Conservation (phyloP, 2,888 invertebrate genomes). For the Pachydiplax longipennis region DNA sequence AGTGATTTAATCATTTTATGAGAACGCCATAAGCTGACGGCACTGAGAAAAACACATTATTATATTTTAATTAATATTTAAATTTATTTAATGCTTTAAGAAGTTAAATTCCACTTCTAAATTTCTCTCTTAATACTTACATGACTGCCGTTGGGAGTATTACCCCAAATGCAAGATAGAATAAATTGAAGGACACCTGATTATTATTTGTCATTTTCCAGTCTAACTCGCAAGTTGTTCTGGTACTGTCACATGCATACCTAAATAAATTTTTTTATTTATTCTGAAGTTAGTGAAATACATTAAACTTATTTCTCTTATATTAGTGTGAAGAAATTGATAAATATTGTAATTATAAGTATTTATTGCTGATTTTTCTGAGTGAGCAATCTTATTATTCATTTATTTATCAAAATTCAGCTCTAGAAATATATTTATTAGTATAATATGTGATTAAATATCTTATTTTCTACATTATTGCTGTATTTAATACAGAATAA, state of each 20-base stretch:
- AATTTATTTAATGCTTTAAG: slow-evolving; percentile 38
- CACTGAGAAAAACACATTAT: slow-evolving; percentile 47
- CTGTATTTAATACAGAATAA: no score
- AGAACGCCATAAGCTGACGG: slow-evolving; percentile 46
- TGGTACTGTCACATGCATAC: slow-evolving; percentile 64
- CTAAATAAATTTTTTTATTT: neutral
- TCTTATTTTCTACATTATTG: no score
- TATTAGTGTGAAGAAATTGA: no score
- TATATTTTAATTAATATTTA: neutral
- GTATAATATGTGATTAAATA: no score
- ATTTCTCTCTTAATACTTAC: neutral
- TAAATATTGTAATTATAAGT: no score
- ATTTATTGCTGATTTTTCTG: no score
- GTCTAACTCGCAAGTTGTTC: slow-evolving; percentile 62
- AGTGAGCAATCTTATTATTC: no score
- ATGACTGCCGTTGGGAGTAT: neutral
- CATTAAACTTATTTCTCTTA: no score
- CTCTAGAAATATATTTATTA: no score
- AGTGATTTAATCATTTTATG: slow-evolving; percentile 50
- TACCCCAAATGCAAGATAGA: neutral
- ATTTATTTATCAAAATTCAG: no score
- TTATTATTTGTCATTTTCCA: slow-evolving; percentile 60
- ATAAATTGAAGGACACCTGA: slow-evolving; percentile 4
- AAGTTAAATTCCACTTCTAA: neutral
- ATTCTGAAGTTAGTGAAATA: neutral